phyloP scores from a whole-genome alignment of 1,140 invertebrate species.

The Drosophila pruinosa region DNA sequence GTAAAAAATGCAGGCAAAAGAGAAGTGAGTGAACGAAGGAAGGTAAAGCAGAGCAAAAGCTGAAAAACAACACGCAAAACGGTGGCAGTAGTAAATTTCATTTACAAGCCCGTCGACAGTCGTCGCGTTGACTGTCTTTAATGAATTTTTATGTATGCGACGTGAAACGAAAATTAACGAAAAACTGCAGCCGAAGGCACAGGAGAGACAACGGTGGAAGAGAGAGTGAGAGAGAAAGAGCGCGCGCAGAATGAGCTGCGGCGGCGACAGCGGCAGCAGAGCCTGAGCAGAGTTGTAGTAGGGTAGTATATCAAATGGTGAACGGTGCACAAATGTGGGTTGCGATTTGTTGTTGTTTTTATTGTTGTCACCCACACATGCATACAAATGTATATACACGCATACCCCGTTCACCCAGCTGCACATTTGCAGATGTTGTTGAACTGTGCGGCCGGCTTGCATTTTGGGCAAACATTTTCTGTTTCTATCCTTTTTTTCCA shows the following conservation, averaged over 20 bases:
- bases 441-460: conserved; percentile 71
- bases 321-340: conserved; percentile 69
- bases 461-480: conserved; percentile 61
- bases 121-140: conserved; percentile 52
- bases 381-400: conserved; percentile 12
- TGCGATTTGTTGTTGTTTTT: conserved; percentile 41
- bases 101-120: conserved; percentile 57
- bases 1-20: conserved; percentile 33
- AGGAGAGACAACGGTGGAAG: conserved; percentile 21
- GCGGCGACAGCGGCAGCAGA: conserved; percentile 3
- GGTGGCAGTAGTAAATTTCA: conserved; percentile 79
- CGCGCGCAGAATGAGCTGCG: background rate
- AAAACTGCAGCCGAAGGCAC: conserved; percentile 56
- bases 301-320: conserved; percentile 76
- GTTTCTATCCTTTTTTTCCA: conserved; percentile 11
- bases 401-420: conserved; percentile 30
- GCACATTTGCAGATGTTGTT: conserved; percentile 68
- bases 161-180: conserved; percentile 55
- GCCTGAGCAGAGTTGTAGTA: conserved; percentile 52
- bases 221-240: conserved; percentile 7
- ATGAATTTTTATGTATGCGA: conserved; percentile 80
- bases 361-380: conserved; percentile 33
- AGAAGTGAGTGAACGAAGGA: background rate
- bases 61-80: conserved; percentile 53
- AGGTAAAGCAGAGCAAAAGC: conserved; percentile 5